Evolutionary conservation across 1,140 invertebrate species (phyloP).

Genomic region (Tribolium castaneum): DNA sequence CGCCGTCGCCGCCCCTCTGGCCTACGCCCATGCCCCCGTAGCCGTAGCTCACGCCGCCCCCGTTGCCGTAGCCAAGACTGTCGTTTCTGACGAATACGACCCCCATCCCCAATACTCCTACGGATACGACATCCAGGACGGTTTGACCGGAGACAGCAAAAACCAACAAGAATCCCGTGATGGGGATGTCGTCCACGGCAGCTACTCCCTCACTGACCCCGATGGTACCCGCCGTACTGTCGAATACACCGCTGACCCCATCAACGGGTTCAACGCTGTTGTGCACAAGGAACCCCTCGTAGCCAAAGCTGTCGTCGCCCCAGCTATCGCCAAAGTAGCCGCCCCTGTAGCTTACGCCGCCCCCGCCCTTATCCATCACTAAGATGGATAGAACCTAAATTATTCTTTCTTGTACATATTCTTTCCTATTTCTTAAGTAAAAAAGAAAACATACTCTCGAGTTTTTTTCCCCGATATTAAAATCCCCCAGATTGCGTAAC

Average conservation of each 20-base stretch:
- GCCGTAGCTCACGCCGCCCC: constrained; percentile 36
- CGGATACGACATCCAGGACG: constrained; percentile 71
- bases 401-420: background rate
- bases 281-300: constrained; percentile 60
- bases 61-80: constrained; percentile 50
- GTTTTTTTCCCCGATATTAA: background rate
- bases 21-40: constrained; percentile 35
- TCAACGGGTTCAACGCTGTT: constrained; percentile 67
- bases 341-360: constrained; percentile 53
- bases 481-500: background rate
- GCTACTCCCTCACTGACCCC: constrained; percentile 73
- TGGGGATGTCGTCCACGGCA: constrained; percentile 61
- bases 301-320: constrained; percentile 59
- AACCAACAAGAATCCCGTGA: constrained; percentile 70
- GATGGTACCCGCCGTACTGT: constrained; percentile 74
- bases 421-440: background rate
- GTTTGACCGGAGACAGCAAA: constrained; percentile 72
- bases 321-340: constrained; percentile 45
- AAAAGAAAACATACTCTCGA: background rate
- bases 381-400: background rate
- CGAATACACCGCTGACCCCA: constrained; percentile 73
- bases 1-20: constrained; percentile 47
- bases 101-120: constrained; percentile 71
- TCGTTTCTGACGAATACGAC: constrained; percentile 64
- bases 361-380: constrained; percentile 23